Percentiles rank a stretch among this genome's conserved stretches.
phyloP scores from a whole-genome alignment of 1,140 invertebrate species.

The Cotesia chilonis region DNA sequence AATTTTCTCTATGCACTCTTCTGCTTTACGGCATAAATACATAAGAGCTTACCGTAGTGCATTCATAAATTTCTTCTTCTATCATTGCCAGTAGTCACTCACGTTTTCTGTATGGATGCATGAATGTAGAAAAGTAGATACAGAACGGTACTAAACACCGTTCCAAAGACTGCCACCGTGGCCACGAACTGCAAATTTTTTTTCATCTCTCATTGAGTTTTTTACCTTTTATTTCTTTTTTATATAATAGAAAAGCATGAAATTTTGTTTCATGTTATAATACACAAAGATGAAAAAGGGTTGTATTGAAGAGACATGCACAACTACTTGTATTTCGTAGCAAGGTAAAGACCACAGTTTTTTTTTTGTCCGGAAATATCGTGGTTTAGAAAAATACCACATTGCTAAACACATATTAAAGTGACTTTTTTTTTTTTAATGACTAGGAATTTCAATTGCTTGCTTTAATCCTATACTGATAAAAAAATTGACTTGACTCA shows the following conservation, averaged over 20 bases:
- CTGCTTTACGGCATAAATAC: not conserved
- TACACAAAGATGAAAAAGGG: too few relatives aligned
- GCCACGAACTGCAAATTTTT: not conserved
- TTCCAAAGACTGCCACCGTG: not conserved
- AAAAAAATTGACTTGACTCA: too few relatives aligned
- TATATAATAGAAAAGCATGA: not conserved
- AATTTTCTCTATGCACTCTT: conserved; percentile 10
- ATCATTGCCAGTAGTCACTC: conserved; percentile 1
- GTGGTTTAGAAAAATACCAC: not conserved
- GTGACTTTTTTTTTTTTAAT: not conserved
- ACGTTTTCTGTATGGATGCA: not conserved
- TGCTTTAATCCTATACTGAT: too few relatives aligned
- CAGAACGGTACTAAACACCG: not conserved
- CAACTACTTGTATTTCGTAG: conserved; percentile 7
- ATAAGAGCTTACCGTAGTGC: not conserved
- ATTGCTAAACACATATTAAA: not conserved
- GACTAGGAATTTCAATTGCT: not conserved
- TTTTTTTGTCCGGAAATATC: conserved; percentile 13
- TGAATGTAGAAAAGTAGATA: not conserved
- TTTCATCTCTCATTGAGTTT: not conserved
- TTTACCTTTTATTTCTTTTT: conserved; percentile 2
- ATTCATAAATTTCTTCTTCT: not conserved
- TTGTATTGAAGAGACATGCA: not conserved
- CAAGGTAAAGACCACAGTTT: not conserved
- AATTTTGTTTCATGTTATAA: conserved; percentile 10